Percentiles rank a stretch among this genome's conserved stretches.
These are phyloP conservation scores for Agapornis canus DNA, from an alignment of 2,797 vertebrate genomes.

Conservation along the genomic window DNA sequence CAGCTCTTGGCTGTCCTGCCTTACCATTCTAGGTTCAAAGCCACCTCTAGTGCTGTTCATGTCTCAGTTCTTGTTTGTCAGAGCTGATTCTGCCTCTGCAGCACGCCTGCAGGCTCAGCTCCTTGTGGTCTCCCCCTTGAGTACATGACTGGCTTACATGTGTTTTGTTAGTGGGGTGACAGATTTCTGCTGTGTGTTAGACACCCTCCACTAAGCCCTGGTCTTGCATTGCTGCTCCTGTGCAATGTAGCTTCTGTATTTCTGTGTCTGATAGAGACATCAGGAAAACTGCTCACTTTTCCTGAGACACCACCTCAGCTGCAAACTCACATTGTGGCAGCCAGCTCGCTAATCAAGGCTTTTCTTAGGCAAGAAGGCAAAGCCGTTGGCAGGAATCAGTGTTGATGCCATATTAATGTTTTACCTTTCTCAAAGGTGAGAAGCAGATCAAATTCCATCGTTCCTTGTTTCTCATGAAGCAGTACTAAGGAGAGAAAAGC, in stretches of 20 bases:
- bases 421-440: slow-evolving; percentile 12
- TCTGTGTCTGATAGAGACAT: neutral
- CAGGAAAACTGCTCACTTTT: neutral
- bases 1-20: neutral
- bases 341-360: neutral
- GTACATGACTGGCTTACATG: neutral
- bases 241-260: neutral
- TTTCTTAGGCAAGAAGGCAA: neutral
- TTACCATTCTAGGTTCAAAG: neutral
- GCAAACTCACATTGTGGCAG: neutral
- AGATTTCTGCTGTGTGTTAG: neutral
- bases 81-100: neutral
- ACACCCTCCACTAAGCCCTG: neutral
- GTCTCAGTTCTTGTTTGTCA: neutral
- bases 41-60: neutral
- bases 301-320: neutral
- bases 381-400: neutral
- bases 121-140: neutral
- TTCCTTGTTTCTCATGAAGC: neutral
- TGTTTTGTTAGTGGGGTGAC: neutral
- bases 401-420: slow-evolving; percentile 28
- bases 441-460: slow-evolving; percentile 2
- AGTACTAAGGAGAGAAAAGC: neutral
- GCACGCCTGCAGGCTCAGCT: neutral
- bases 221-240: neutral